Percentiles rank a stretch among this genome's conserved stretches.
Conservation (phyloP, 2,113 vertebrate genomes). For the Hyaena hyaena region DNA sequence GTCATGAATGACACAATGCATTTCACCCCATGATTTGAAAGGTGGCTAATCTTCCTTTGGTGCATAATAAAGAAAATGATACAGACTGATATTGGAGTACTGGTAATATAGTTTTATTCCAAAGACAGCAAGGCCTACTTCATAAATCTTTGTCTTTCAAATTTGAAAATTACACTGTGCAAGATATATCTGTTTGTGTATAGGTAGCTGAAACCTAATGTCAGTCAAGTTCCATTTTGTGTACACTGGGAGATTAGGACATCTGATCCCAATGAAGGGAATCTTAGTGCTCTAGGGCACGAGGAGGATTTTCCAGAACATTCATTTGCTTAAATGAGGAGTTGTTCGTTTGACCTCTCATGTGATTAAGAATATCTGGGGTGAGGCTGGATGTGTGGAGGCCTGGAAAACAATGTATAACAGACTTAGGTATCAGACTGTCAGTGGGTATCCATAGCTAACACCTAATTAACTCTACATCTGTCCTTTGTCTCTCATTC, state of each 20-base stretch:
- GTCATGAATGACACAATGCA: neutral
- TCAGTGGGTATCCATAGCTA: neutral
- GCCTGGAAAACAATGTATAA: neutral
- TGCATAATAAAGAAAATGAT: constrained; percentile 26
- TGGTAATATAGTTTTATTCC: neutral
- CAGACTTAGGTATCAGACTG: neutral
- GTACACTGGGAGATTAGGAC: neutral
- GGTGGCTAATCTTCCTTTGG: neutral
- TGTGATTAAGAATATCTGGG: neutral
- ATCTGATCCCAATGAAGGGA: neutral
- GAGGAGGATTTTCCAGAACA: neutral
- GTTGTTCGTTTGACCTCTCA: neutral
- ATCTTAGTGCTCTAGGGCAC: neutral
- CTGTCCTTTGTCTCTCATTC: neutral
- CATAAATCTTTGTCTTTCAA: neutral
- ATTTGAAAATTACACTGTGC: neutral
- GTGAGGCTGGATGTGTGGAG: neutral
- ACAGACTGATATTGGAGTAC: neutral
- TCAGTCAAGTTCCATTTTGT: neutral
- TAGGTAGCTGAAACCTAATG: neutral
- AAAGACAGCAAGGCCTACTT: neutral
- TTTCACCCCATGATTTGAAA: neutral
- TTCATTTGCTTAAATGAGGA: neutral
- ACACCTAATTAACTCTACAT: neutral
- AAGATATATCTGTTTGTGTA: neutral